Percentiles rank a stretch among this genome's conserved stretches.
phyloP scores from a whole-genome alignment of 2,113 vertebrate genomes.

The Cacatua alba region DNA sequence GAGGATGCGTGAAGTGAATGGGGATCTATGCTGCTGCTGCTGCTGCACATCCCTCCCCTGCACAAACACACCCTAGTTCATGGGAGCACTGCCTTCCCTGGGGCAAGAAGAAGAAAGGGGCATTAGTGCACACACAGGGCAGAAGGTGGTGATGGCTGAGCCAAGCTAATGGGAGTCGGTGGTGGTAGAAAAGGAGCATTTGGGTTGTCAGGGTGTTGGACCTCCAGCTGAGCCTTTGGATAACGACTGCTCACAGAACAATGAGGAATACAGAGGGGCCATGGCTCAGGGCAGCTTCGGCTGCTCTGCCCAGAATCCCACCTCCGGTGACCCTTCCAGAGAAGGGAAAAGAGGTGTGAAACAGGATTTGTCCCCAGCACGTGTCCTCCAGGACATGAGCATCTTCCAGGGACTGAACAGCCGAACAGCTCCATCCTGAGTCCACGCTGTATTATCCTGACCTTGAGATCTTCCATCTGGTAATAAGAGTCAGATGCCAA shows the following conservation, averaged over 20 bases:
- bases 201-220: neutral
- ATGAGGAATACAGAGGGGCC: neutral
- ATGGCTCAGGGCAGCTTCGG: neutral
- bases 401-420: neutral
- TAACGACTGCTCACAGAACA: neutral
- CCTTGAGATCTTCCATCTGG: neutral
- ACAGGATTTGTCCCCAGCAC: neutral
- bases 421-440: neutral
- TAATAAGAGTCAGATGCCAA: neutral
- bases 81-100: rapidly evolving
- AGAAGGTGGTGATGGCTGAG: neutral
- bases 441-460: neutral
- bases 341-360: neutral
- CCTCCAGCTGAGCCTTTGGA: neutral
- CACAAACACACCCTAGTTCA: neutral
- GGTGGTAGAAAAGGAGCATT: neutral
- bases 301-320: neutral
- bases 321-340: neutral
- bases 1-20: neutral
- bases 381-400: neutral
- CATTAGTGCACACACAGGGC: neutral
- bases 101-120: neutral
- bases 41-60: neutral
- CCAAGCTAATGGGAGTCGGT: rapidly evolving
- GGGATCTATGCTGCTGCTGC: neutral